phyloP scores from a whole-genome alignment of 2,113 vertebrate genomes.

The Polyodon spathula region DNA sequence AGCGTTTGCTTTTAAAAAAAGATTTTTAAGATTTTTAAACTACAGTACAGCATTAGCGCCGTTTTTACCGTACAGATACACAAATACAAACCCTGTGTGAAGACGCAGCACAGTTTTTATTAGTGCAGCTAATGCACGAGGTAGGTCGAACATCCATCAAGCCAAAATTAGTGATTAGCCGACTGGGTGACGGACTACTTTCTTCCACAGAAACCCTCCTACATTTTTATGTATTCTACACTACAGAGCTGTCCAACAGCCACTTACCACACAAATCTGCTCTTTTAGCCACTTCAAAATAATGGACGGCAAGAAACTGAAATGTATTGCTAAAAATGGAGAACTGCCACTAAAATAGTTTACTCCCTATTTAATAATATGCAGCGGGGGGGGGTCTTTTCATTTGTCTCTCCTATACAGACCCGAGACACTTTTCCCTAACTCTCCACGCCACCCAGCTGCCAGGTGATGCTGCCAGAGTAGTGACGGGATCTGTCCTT shows the following conservation, averaged over 20 bases:
- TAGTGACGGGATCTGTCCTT: too few relatives aligned
- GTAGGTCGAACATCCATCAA: background rate
- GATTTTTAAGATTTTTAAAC: too few relatives aligned
- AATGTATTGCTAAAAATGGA: background rate
- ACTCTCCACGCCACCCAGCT: too few relatives aligned
- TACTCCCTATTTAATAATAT: background rate
- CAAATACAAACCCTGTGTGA: background rate
- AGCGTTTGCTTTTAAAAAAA: too few relatives aligned
- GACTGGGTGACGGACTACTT: background rate
- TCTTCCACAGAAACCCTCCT: background rate
- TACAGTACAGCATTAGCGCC: background rate
- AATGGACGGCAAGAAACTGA: background rate
- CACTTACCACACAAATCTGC: constrained; percentile 2
- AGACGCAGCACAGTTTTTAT: background rate
- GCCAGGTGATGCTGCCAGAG: too few relatives aligned
- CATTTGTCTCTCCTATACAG: too few relatives aligned
- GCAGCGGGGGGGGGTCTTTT: too few relatives aligned
- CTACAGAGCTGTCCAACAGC: constrained; percentile 1
- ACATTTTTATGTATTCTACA: background rate
- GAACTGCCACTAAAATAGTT: background rate
- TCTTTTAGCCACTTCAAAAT: background rate
- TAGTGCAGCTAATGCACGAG: background rate
- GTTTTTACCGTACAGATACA: background rate
- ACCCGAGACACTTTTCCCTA: too few relatives aligned
- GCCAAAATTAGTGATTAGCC: background rate